phyloP scores from a whole-genome alignment of 2,797 vertebrate species.

The Typhlichthys subterraneus region DNA sequence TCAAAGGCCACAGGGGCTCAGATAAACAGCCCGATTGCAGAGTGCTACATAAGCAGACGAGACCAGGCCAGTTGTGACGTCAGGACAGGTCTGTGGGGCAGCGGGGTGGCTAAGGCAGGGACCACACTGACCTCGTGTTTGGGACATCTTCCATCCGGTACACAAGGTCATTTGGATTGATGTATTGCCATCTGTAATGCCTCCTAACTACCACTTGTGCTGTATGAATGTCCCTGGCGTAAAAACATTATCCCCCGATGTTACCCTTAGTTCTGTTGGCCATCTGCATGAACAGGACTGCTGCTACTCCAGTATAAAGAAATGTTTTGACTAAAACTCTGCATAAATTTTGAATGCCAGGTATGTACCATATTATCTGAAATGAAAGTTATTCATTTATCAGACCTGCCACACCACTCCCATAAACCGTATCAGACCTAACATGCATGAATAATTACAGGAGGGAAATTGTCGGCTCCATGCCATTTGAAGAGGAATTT shows the following conservation, averaged over 20 bases:
- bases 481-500: not conserved
- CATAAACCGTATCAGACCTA: slow-evolving; percentile 1
- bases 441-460: not conserved
- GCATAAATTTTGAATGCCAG: too few species aligned
- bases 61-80: slow-evolving; percentile 35
- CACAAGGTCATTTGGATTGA: not conserved
- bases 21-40: slow-evolving; percentile 57
- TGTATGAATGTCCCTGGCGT: too few species aligned
- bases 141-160: slow-evolving; percentile 1
- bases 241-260: too few species aligned
- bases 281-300: too few species aligned
- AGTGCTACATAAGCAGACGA: slow-evolving; percentile 58
- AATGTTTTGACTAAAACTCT: too few species aligned
- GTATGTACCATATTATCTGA: not conserved
- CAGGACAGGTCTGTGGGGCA: slow-evolving; percentile 14
- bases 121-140: not conserved
- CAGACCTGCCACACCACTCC: not conserved
- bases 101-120: not conserved
- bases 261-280: too few species aligned
- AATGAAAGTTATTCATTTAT: not conserved
- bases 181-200: too few species aligned
- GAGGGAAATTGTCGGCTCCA: not conserved
- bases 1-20: slow-evolving; percentile 29
- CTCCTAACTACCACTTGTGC: too few species aligned
- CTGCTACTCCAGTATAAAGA: too few species aligned